phyloP scores from a whole-genome alignment of 1,140 invertebrate species.

The Drosophila carrolli region DNA sequence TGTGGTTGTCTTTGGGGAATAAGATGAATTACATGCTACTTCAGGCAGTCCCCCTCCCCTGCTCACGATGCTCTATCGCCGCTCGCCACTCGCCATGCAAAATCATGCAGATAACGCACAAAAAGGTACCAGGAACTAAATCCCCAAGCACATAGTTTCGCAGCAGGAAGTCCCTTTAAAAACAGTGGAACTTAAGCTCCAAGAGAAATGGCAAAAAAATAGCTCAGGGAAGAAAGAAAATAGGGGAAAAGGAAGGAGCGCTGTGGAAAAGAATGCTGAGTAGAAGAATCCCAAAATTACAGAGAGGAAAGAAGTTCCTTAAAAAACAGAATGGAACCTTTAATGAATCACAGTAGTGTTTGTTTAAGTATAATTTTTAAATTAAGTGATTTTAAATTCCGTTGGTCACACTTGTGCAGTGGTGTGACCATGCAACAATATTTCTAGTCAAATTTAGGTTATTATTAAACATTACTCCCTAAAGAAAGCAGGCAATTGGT shows the following conservation, averaged over 20 bases:
- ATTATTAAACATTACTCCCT: too few species aligned
- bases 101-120: constrained; percentile 68
- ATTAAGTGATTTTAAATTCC: background rate
- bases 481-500: background rate
- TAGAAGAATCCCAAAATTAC: background rate
- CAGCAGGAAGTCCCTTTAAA: constrained; percentile 29
- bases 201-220: constrained; percentile 12
- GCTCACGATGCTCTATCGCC: constrained; percentile 4
- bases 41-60: constrained; percentile 18
- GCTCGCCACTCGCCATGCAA: constrained; percentile 38
- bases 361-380: background rate
- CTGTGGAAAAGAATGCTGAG: background rate
- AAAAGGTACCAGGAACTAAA: constrained; percentile 77
- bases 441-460: background rate
- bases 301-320: background rate
- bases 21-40: constrained; percentile 82
- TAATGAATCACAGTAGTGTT: background rate
- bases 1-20: constrained; percentile 72
- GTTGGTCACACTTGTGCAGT: background rate
- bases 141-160: constrained; percentile 76
- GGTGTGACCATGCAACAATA: background rate
- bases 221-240: background rate
- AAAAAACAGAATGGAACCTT: background rate
- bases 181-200: constrained; percentile 24
- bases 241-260: background rate